These are phyloP conservation scores for Metellina segmentata DNA, from an alignment of 2,888 invertebrate genomes.

Conservation along the genomic window DNA sequence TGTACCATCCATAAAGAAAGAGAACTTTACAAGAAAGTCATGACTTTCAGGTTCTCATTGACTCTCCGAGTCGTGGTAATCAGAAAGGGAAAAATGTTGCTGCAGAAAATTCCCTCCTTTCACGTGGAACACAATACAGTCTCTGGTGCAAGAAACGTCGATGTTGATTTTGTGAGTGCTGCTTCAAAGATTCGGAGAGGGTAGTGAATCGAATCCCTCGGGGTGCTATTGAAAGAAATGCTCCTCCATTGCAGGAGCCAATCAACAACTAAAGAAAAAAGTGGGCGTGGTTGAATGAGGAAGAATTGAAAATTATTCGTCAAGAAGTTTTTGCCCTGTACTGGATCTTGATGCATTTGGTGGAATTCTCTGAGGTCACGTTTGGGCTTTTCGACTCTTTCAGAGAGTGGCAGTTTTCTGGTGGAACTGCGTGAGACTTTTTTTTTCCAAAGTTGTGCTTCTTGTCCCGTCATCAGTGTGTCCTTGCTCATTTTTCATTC, in stretches of 20 bases:
- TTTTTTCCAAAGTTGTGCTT: no score
- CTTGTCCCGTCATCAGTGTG: no score
- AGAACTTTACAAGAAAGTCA: neutral
- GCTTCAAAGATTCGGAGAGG: neutral
- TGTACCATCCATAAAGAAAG: neutral
- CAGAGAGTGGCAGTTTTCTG: no score
- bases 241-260: neutral
- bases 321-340: no score
- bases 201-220: neutral
- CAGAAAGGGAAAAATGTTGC: neutral
- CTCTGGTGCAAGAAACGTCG: neutral
- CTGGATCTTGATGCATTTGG: no score
- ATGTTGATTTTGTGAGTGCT: neutral
- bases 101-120: neutral
- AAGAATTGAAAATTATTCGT: neutral
- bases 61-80: neutral
- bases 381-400: no score
- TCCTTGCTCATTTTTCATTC: no score
- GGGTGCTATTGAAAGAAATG: neutral
- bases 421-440: no score
- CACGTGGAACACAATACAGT: neutral
- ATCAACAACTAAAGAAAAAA: neutral
- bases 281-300: neutral
- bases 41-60: neutral
- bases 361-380: no score